Base-by-base conservation (phyloP, 1,140 invertebrate genomes). In the Aphis gossypii region DNA sequence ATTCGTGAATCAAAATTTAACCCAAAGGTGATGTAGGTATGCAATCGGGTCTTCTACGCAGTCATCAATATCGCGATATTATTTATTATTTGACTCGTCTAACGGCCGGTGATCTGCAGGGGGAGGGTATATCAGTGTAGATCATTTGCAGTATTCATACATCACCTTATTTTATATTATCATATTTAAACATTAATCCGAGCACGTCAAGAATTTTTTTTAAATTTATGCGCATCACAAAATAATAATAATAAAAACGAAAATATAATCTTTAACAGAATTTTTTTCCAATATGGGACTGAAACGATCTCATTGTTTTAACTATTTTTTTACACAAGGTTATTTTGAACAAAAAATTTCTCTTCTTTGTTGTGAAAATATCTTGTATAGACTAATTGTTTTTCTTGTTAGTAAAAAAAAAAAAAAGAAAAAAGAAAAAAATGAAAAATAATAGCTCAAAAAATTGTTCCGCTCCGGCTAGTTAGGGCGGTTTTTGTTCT, bases 301-400 rank as follows among this genome's bases (percentile, higher is more conserved):
- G 92, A 93, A 93, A 86, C 82, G 92, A 93, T 93, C 92, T 93
- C 92, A 93, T 93, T 93, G 92, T 93, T 93, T 92, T 93, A 93
- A 93, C 92, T 93, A 84, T 93, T 93, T 93, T 92, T 93, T 93
- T 93, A 93, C 92, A 56, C 92, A 93, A 93, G 82, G 92, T 93
- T 93, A 86, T 93, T 93, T 93, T 93, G 92, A 93, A 93, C 92
- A 93, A 93, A 93, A 93, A 93, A 44, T 86, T 90, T 93, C 92
- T 76, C 92, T 84, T 92, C n/a, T 93, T 90, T 93, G 92, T 93
- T 84, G 68, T 92, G 84, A 93, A 90, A 93, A 86, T 93, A 41
- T 93, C 82, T 93, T 93, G 82, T 93, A 93, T 93, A 93, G 92
- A 93, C 56, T 93, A 93, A 93, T 93, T 92, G 91, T 92, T 92